phyloP scores from a whole-genome alignment of 2,888 invertebrate species.

The Eupithecia vulgata region DNA sequence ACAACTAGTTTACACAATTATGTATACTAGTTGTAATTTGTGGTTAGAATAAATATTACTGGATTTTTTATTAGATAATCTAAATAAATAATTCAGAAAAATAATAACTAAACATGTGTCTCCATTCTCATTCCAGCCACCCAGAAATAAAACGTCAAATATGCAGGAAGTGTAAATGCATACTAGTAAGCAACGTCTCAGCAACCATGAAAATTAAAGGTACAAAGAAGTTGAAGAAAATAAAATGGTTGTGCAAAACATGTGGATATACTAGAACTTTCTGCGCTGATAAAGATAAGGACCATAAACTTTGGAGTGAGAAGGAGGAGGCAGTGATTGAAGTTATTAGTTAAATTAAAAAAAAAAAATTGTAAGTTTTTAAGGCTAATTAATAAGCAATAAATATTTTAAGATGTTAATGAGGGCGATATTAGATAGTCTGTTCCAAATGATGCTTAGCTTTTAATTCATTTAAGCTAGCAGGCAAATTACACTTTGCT shows the following conservation, averaged over 20 bases:
- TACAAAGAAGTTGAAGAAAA: conserved; percentile 67
- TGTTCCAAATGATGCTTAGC: no score
- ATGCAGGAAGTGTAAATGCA: conserved; percentile 84
- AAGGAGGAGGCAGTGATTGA: conserved; percentile 79
- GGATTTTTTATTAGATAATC: no score
- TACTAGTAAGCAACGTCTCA: conserved; percentile 79
- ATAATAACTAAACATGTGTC: not conserved
- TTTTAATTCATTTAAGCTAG: no score
- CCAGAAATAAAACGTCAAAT: conserved; percentile 84
- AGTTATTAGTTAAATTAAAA: conserved; percentile 54
- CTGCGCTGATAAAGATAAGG: conserved; percentile 60
- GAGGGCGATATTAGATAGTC: no score
- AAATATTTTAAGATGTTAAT: no score
- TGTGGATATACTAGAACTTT: conserved; percentile 60
- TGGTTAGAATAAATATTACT: no score
- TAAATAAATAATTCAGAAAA: not conserved
- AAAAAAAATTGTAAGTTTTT: no score
- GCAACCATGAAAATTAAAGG: conserved; percentile 78
- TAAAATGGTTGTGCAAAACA: conserved; percentile 78
- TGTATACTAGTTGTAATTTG: no score
- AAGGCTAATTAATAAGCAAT: no score
- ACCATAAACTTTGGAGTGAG: conserved; percentile 81
- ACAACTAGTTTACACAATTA: no score
- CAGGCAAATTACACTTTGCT: no score
- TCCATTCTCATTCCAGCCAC: conserved; percentile 72